phyloP scores from a whole-genome alignment of 2,113 vertebrate genomes.

The Asarcornis scutulata region DNA sequence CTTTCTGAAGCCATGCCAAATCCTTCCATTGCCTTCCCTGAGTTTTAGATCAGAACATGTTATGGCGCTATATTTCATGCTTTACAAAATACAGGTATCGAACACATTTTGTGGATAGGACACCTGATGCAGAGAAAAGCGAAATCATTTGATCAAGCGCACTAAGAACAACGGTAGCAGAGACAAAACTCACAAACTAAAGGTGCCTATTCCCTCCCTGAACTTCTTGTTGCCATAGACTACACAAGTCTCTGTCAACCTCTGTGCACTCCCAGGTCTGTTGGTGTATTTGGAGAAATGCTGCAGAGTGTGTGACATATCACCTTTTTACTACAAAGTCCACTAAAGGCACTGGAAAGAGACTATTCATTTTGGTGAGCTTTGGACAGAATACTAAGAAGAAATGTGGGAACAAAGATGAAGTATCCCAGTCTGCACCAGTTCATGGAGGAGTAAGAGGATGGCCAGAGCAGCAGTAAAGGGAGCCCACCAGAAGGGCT shows the following conservation, averaged over 20 bases:
- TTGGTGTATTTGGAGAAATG: background rate
- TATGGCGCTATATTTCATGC: background rate
- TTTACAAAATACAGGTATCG: slow-evolving; percentile 3
- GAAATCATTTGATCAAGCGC: background rate
- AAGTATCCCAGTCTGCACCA: background rate
- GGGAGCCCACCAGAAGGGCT: background rate
- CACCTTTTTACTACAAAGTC: background rate
- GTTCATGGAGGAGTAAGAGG: background rate
- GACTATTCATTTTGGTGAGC: background rate
- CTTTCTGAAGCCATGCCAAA: slow-evolving; percentile 41
- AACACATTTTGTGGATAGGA: background rate
- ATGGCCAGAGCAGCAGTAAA: background rate
- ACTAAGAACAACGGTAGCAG: background rate
- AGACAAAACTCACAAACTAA: background rate
- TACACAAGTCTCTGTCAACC: background rate
- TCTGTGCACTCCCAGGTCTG: background rate
- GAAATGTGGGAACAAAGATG: background rate
- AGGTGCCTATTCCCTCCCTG: background rate
- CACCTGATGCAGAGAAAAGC: background rate
- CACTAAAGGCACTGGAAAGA: background rate
- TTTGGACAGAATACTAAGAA: background rate
- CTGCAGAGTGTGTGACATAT: background rate
- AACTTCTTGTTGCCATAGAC: background rate
- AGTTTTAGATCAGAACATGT: background rate
- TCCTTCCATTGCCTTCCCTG: background rate